These are phyloP conservation scores for Parochlus steinenii DNA, from an alignment of 2,888 invertebrate species.

Conservation along the genomic window DNA sequence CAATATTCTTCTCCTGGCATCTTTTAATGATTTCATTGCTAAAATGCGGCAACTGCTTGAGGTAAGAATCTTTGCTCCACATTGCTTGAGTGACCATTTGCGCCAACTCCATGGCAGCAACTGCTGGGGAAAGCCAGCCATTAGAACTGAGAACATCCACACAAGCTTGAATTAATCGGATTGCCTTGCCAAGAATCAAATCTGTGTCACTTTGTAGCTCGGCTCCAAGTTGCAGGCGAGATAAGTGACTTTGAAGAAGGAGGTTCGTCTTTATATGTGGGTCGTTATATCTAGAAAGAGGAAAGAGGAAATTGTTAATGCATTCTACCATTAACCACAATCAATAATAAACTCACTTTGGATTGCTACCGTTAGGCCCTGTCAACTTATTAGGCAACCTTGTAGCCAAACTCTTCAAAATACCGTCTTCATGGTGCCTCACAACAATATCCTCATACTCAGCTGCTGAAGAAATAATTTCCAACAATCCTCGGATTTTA, in stretches of 20 bases:
- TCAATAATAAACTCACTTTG: conserved; percentile 42
- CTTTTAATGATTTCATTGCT: conserved; percentile 72
- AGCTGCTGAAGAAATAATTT: conserved; percentile 94
- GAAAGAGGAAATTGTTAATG: not conserved
- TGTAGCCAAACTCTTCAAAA: conserved; percentile 44
- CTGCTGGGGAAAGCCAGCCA: conserved; percentile 95
- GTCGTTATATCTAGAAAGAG: conserved; percentile 61
- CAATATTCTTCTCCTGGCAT: conserved; percentile 62
- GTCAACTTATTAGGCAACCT: conserved; percentile 44
- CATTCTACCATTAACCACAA: not conserved
- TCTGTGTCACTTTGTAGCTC: conserved; percentile 96
- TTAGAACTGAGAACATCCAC: conserved; percentile 91
- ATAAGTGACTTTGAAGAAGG: conserved; percentile 87
- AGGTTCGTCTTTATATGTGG: conserved; percentile 95
- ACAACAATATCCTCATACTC: conserved; percentile 93
- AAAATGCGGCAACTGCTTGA: conserved; percentile 95
- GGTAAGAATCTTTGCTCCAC: conserved; percentile 98
- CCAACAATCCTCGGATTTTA: conserved; percentile 89
- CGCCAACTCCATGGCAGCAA: conserved; percentile 98
- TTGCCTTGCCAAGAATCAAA: conserved; percentile 63
- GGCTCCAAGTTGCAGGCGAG: conserved; percentile 83
- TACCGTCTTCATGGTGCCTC: conserved; percentile 84
- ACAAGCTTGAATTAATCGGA: conserved; percentile 82
- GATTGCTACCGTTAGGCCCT: conserved; percentile 38
- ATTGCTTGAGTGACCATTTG: conserved; percentile 99